Conservation (phyloP, 2,797 vertebrate species). For the Hapalemur alaotrensis region DNA sequence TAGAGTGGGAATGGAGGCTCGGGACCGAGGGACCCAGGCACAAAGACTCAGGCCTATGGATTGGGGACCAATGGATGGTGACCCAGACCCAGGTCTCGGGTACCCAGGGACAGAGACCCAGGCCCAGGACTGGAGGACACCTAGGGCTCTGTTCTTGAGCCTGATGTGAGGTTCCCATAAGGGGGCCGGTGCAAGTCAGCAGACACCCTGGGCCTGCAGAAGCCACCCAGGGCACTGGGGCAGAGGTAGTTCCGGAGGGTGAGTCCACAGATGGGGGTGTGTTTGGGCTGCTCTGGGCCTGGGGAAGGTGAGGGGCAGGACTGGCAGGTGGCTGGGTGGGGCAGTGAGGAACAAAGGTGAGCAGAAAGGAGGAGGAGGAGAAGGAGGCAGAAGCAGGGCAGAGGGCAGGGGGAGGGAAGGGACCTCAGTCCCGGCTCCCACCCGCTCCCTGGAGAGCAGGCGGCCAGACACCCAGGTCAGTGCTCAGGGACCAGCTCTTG, state of each 20-base stretch:
- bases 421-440: background rate
- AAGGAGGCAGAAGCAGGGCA: background rate
- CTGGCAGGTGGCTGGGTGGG: background rate
- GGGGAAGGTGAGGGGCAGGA: background rate
- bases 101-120: background rate
- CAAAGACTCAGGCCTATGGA: background rate
- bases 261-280: background rate
- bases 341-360: constrained; percentile 56
- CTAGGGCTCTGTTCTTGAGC: background rate
- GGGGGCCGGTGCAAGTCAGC: background rate
- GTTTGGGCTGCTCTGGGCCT: background rate
- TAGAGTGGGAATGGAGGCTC: background rate
- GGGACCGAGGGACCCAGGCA: background rate
- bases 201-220: background rate
- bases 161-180: background rate
- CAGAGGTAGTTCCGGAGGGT: background rate
- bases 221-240: background rate
- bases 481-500: background rate
- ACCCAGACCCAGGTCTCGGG: background rate
- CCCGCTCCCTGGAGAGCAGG: constrained; percentile 28
- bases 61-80: background rate
- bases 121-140: background rate
- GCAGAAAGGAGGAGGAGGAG: background rate
- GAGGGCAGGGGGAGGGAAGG: background rate
- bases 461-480: constrained; percentile 50